Base-by-base conservation (phyloP, 2,888 invertebrate genomes). In the Urechis unicinctus region DNA sequence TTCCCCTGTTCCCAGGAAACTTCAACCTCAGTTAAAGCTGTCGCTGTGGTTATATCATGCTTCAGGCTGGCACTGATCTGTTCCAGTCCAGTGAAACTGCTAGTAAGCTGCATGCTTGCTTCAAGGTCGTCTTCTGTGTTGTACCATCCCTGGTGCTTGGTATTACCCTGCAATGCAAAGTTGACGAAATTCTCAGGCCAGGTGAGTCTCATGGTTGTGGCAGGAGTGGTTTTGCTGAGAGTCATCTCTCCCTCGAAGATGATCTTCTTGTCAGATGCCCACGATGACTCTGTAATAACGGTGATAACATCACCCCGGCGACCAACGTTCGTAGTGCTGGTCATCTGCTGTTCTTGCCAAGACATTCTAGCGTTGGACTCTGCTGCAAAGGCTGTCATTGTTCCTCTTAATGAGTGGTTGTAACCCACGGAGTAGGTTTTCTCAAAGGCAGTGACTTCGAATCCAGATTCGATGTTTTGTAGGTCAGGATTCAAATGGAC, bases 1-100 rank as follows among this genome's bases (percentile, higher is more conserved):
- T 66, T 63, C 21, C 61, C 52, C 13, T 61, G 59, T 21, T 56
- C 62, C 68, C 68, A 70, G 6, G 66, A 57, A 2, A 66, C 36
- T 26, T 65, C 59, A 24, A 56, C 58, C 9, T 41, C 46, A 21
- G 53, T 49, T 36, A 46, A 53, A 36, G 56, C 41, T 21, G 24
- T 41, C 9, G 48, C 47, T 22, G 49, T n/a, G 9, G n/a, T 50
- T 1, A 26, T 21, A 21, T 55, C 57, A 30, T 58, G 53, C 22
- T 56, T 49, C 55, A 61, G 51, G 22, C 50, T 25, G 28, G 56
- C 56, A 22, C 53, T 53, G 42, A 61, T 30, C n/a, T 57, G 52
- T 45, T 60, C 58, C 17, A 52, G 46, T 31, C 29, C 25, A 2
- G 31, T 29, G 41, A 59, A 46, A 13, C 55, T 47, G n/a, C 48